Base-by-base conservation (phyloP, 2,797 vertebrate genomes). In the Gorsachius magnificus region DNA sequence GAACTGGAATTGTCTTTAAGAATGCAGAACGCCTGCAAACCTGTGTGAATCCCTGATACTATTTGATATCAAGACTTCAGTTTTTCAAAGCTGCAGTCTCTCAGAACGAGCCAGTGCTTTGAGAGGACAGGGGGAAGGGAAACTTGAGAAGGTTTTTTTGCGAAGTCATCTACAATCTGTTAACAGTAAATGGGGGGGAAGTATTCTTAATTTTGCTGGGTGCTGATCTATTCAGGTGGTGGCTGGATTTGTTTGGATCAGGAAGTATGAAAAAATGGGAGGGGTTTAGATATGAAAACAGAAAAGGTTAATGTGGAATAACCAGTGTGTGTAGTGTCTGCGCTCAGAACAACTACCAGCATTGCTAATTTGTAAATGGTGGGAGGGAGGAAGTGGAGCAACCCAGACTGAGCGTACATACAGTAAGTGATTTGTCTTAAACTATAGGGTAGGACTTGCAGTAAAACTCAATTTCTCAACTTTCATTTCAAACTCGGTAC, bases 381-480 rank as follows among this genome's bases (percentile, higher is more conserved):
- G 76, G 56, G 72, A 92, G 58, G 64, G 82, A 90, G 93, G 94
- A 96, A 89, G 68, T 57, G 38, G 36, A 94, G 29, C 83, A 82
- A 26, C 60, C n/a, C 48, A 56, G 50, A 11, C 45, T 41, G 36
- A 12, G 24, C 41, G 6, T 45, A n/a, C 41, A 3, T 36, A 45
- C 6, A 83, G 92, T 76, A 90, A 78, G 60, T 82, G 33, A 43
- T 88, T 69, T 87, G 48, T 36, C 48, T 78, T 48, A 11, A 50
- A 5, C 41, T 64, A 13, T 4, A 11, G 60, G 16, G 28, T 43
- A 54, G 70, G 53, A 33, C 64, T 90, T 56, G 25, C 31, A 56
- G 12, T 0, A 0, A 48, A 90, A 58, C 43, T 79, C 14, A 2
- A 28, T 72, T 84, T 76, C 25, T 63, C n/a, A 60, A 43, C 53